Base-by-base conservation (phyloP, 2,113 vertebrate species). In the Athene noctua region DNA sequence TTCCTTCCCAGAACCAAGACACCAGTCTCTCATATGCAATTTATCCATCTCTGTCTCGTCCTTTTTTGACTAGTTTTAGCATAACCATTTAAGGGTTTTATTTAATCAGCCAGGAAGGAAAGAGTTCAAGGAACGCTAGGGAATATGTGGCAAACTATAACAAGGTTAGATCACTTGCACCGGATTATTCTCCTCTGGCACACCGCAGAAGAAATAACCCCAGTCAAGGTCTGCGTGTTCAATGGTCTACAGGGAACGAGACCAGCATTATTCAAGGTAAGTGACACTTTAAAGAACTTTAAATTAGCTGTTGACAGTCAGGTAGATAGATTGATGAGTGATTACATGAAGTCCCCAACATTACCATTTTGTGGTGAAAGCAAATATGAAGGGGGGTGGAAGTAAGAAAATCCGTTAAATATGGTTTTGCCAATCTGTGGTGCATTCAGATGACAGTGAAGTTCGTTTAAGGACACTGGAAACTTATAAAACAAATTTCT, bases 251-350 rank as follows among this genome's bases (percentile, higher is more conserved):
- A 65, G 93, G 91, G 95, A 97, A 57, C 5, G 1, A 70, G 54
- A 52, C 22, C 61, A 6, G 85, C 92, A 88, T 97, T 85, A 95
- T 75, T 97, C 90, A 97, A 96, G 86, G 61, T 77, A 96, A 94
- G 83, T 93, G 94, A 96, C 94, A 97, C 85, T 95, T 95, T 52
- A 95, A 94, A 97, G 86, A 96, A 94, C 92, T 91, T 91, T 86
- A 96, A 96, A 96, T 92, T 90, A 95, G 73, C 90, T 96, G 96
- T 70, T 97, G 92, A 97, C 94, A 96, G 95, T 71, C 81, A 95
- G 92, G 86, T 92, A 93, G 94, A 93, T 88, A 92, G 90, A 95
- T 80, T 80, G 90, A 86, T 57, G 84, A 96, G 61, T 83, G 86
- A 96, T 75, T 96, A 88, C 49, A 34, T 14, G 5, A 70, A 38